Percentiles rank a stretch among this genome's conserved stretches.
Evolutionary conservation across 2,113 vertebrate genomes (phyloP).

Genomic region (human (Homo sapiens)): GRCh38 chr3:186015001-186015500

Average conservation of each 20-base stretch:
- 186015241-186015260: not conserved
- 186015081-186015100: too few species aligned
- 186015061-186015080: not conserved
- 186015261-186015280: not conserved
- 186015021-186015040: not conserved
- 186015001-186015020: not conserved
- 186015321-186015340: not conserved
- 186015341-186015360: not conserved
- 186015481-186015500: not conserved
- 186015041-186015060: not conserved
- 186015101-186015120: not conserved
- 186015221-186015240: not conserved
- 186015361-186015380: not conserved
- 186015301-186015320: not conserved
- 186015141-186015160: accelerated
- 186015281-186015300: not conserved
- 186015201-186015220: not conserved
- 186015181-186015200: not conserved
- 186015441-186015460: not conserved
- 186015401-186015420: not conserved
- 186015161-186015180: not conserved
- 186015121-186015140: too few species aligned
- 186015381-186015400: not conserved
- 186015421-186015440: not conserved
- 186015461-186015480: not conserved